A percentile compares a stretch with the other conserved stretches of the same genome.
These are phyloP conservation scores for Phyllotreta striolata DNA, from an alignment of 2,888 invertebrate species.

Conservation along the genomic window DNA sequence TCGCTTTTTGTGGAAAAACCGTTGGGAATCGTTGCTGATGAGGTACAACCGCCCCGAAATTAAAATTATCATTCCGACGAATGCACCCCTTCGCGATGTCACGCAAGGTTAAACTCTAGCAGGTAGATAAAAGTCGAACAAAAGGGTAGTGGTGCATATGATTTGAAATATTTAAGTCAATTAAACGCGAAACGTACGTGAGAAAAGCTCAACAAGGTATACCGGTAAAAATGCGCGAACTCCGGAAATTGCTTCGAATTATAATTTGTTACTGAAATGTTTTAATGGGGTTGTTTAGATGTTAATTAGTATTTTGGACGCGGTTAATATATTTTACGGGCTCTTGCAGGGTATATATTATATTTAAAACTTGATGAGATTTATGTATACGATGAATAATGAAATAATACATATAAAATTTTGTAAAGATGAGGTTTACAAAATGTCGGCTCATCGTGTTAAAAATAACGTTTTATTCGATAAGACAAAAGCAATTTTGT, in stretches of 20 bases:
- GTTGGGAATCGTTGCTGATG: constrained; percentile 1
- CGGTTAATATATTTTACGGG: too few relatives aligned
- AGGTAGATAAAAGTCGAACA: constrained; percentile 44
- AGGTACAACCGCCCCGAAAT: constrained; percentile 13
- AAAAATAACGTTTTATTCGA: too few relatives aligned
- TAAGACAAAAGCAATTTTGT: neutral
- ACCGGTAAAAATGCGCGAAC: constrained; percentile 39
- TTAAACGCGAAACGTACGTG: constrained; percentile 36
- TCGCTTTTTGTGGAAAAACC: constrained; percentile 21
- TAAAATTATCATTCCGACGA: constrained; percentile 34
- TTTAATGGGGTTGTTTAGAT: neutral
- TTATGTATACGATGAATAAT: too few relatives aligned
- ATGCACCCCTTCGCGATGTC: constrained; percentile 48
- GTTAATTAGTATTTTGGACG: too few relatives aligned
- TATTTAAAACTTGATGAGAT: too few relatives aligned
- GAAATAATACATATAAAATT: too few relatives aligned
- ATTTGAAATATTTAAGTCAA: constrained; percentile 45
- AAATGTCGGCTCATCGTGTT: too few relatives aligned
- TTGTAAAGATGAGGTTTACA: too few relatives aligned
- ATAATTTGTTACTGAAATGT: constrained; percentile 23
- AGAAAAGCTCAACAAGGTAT: constrained; percentile 41
- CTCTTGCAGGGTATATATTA: too few relatives aligned
- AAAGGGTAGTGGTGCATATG: constrained; percentile 49
- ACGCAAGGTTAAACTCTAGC: constrained; percentile 52
- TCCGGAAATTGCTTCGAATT: constrained; percentile 21